Evolutionary conservation across 2,888 invertebrate species (phyloP).

Genomic region (Ctenicera cuprea): DNA sequence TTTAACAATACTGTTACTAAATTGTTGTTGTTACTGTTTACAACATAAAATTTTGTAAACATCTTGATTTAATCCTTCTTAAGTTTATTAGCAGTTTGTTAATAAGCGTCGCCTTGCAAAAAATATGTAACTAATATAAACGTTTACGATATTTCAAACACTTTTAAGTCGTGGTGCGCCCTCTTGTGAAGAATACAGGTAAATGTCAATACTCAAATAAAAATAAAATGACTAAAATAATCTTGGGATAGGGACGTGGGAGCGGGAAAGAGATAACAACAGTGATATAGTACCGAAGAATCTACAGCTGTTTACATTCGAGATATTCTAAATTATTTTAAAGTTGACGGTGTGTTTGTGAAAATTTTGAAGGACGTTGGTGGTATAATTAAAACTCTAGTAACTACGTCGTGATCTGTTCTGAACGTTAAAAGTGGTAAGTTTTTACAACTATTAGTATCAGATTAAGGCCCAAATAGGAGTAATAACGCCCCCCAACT

Average conservation of each 20-base stretch:
- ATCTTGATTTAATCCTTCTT: too few relatives aligned
- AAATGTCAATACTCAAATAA: conserved; percentile 13
- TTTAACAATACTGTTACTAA: too few relatives aligned
- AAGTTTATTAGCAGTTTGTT: too few relatives aligned
- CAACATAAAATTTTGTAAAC: too few relatives aligned
- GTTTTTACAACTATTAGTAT: neutral
- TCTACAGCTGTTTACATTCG: conserved; percentile 37
- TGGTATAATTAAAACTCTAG: neutral
- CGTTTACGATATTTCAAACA: neutral
- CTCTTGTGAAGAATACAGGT: conserved; percentile 1
- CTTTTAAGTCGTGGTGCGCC: neutral
- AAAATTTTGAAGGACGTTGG: conserved; percentile 9
- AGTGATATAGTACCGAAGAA: conserved; percentile 27
- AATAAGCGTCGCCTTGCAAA: too few relatives aligned
- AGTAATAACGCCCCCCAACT: conserved; percentile 14
- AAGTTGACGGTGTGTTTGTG: conserved; percentile 16
- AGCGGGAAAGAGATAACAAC: conserved; percentile 30
- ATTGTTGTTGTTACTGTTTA: too few relatives aligned
- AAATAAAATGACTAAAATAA: conserved; percentile 15
- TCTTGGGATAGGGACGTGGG: conserved; percentile 3
- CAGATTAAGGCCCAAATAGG: neutral
- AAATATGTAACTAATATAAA: too few relatives aligned
- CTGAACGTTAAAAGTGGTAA: neutral
- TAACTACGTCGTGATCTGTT: neutral
- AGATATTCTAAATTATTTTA: conserved; percentile 26